Base-by-base conservation (phyloP, 2,113 vertebrate genomes). In the Prinia subflava region DNA sequence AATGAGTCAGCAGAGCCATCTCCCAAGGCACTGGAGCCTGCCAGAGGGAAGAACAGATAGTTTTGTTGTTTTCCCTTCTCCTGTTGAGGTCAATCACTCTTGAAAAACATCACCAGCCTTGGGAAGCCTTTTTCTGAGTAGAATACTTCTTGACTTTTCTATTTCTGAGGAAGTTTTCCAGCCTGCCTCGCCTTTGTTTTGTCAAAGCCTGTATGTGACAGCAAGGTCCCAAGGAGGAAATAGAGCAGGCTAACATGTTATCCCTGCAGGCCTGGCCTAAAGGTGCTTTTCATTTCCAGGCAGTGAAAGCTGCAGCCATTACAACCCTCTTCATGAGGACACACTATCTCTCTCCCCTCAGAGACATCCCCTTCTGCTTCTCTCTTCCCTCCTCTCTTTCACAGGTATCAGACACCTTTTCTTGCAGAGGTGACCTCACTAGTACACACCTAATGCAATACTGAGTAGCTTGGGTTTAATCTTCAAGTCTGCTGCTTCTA, bases 91-190 rank as follows among this genome's bases (percentile, higher is more conserved):
- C 4, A 4, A 94, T 96, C 93, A 91, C 89, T 96, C 75, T 90
- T 90, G 55, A 95, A 90, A 82, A 80, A 95, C 24, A 35, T 93
- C 93, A 96, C 55, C 70, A 94, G 94, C 82, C 90, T 94, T 85
- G 68, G 71, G 68, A 95, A 92, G 75, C 63, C 69, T 47, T 44
- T 91, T 70, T 94, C 67, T 95, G 63, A 91, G 85, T 52, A 46
- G 71, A 91, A 94, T 63, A 15, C 35, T 75, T 90, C 85, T 91
- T 87, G 94, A 92, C 87, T 87, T 91, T 91, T 83, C 85, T 95
- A 37, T 91, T 95, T 93, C 85, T 63, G 82, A 86, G 68, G 37
- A 94, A 83, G 23, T 85, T 95, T 95, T 88, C 55, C 59, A 91
- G 84, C 39, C 70, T 65, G 70, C 59, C 52, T 83, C 59, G 35